These are phyloP conservation scores for Urocitellus parryii DNA, from an alignment of 2,113 vertebrate species.

Conservation along the genomic window DNA sequence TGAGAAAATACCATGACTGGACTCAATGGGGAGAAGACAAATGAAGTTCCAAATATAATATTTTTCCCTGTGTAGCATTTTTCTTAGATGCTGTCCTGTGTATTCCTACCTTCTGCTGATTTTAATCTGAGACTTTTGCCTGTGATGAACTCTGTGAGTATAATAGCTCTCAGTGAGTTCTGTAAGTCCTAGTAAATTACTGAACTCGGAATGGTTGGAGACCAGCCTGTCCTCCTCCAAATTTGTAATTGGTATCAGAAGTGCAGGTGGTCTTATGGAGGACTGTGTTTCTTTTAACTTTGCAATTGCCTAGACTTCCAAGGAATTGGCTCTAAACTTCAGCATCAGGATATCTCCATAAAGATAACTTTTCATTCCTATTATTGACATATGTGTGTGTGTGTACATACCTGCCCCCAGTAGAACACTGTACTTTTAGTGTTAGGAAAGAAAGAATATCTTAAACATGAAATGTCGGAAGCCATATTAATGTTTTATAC, in stretches of 20 bases:
- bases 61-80: not conserved
- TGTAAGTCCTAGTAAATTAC: not conserved
- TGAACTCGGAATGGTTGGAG: not conserved
- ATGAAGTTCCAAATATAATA: not conserved
- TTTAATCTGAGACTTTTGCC: not conserved
- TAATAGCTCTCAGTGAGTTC: not conserved
- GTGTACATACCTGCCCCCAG: too few relatives aligned
- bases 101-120: not conserved
- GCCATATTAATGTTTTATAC: slow-evolving; percentile 29
- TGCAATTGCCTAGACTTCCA: not conserved
- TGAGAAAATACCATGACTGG: not conserved
- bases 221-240: fast-evolving
- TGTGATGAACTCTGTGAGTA: not conserved
- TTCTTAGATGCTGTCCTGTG: not conserved
- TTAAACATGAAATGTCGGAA: slow-evolving; percentile 6
- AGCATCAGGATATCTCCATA: not conserved
- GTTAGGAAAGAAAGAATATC: slow-evolving; percentile 31
- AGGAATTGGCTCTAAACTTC: not conserved
- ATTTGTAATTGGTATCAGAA: not conserved
- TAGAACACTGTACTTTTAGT: not conserved
- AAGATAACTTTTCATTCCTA: not conserved
- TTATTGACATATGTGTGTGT: too few relatives aligned
- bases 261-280: not conserved
- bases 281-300: not conserved
- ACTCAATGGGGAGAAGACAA: not conserved